These are phyloP conservation scores for Standfussiana lucernea DNA, from an alignment of 2,888 invertebrate genomes.

Conservation along the genomic window DNA sequence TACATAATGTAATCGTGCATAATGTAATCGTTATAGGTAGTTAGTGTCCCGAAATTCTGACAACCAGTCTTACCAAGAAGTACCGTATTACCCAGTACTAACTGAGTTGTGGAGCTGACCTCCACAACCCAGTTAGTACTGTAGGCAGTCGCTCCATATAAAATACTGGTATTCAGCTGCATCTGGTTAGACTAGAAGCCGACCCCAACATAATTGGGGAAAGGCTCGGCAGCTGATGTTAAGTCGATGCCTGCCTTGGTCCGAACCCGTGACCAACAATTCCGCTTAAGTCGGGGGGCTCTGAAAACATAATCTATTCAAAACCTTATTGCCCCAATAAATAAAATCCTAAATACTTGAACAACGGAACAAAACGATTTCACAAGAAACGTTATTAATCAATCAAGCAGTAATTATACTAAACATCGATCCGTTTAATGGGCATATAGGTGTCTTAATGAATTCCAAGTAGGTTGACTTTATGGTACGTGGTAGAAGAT, in stretches of 20 bases:
- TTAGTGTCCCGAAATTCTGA: background rate
- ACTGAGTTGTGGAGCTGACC: background rate
- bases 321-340: slow-evolving; percentile 36
- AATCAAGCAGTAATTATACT: slow-evolving; percentile 56
- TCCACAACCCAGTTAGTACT: too few species aligned
- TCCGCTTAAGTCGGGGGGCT: background rate
- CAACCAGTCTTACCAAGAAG: background rate
- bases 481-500: slow-evolving; percentile 53
- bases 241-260: too few species aligned
- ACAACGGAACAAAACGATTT: slow-evolving; percentile 29
- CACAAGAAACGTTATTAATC: slow-evolving; percentile 36
- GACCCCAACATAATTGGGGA: too few species aligned
- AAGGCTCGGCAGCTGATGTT: background rate
- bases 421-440: slow-evolving; percentile 67
- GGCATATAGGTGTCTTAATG: slow-evolving; percentile 69
- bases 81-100: background rate
- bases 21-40: background rate
- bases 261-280: background rate
- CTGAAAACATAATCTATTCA: slow-evolving; percentile 2
- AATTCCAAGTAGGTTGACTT: slow-evolving; percentile 72
- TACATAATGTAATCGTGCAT: too few species aligned
- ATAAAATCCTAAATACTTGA: slow-evolving; percentile 43
- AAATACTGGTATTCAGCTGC: too few species aligned
- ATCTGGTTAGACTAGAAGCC: too few species aligned
- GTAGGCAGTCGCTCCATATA: background rate